Evolutionary conservation across 1,140 invertebrate genomes (phyloP).

Genomic region (Campoletis sonorensis): DNA sequence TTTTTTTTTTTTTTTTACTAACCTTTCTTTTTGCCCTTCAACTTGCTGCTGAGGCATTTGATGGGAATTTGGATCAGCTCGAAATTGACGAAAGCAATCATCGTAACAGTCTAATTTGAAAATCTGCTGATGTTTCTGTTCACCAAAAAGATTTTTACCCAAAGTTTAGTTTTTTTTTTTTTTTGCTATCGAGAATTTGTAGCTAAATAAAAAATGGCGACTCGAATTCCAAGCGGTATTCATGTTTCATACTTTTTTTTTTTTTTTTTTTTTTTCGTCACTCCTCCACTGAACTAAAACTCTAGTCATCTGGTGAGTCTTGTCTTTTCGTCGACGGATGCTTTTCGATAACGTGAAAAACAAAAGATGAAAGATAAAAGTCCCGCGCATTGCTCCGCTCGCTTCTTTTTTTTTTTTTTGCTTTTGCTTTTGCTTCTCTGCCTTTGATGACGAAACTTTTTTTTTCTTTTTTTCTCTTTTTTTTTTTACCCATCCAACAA

Average conservation of each 20-base stretch:
- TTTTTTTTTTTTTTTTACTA: not conserved
- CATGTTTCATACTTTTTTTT: not conserved
- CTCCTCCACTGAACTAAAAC: not conserved
- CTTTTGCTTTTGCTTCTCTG: not conserved
- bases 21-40: constrained; percentile 38
- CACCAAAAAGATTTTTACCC: too few relatives aligned
- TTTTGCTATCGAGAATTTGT: not conserved
- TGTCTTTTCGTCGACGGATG: not conserved
- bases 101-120: too few relatives aligned
- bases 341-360: constrained; percentile 6
- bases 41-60: too few relatives aligned
- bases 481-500: not conserved
- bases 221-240: too few relatives aligned
- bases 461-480: too few relatives aligned
- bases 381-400: not conserved
- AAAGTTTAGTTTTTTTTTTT: too few relatives aligned
- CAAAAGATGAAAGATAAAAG: constrained; percentile 6
- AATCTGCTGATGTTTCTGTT: too few relatives aligned
- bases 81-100: too few relatives aligned
- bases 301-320: not conserved
- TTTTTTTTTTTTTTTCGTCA: too few relatives aligned
- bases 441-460: not conserved
- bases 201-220: too few relatives aligned
- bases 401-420: too few relatives aligned
- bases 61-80: too few relatives aligned